Percentiles rank a stretch among this genome's conserved stretches.
Conservation (phyloP, 2,113 vertebrate genomes). For the Rissa tridactyla region DNA sequence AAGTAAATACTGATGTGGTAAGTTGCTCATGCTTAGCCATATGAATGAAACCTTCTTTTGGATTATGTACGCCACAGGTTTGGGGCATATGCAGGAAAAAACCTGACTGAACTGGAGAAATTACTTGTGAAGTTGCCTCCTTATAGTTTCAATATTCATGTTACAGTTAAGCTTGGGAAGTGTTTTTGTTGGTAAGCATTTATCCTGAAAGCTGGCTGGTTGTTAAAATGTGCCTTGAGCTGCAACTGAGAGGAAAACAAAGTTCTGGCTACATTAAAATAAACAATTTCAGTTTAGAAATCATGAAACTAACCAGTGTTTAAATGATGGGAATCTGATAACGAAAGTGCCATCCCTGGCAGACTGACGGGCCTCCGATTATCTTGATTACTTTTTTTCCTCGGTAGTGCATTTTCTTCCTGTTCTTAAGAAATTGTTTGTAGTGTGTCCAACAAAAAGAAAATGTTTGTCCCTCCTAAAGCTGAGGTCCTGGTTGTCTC, state of each 20-base stretch:
- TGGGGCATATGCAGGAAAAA: background rate
- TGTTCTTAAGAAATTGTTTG: background rate
- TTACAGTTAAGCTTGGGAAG: background rate
- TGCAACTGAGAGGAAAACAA: background rate
- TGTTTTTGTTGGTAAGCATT: constrained; percentile 23
- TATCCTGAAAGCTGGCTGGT: constrained; percentile 11
- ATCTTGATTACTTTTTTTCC: background rate
- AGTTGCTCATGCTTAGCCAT: background rate
- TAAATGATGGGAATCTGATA: background rate
- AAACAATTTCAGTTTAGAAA: background rate
- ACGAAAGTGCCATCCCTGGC: background rate
- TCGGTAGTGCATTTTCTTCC: background rate
- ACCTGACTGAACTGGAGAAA: background rate
- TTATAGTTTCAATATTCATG: constrained; percentile 15
- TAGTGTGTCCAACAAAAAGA: background rate
- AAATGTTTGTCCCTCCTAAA: background rate
- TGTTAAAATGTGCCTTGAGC: constrained; percentile 32
- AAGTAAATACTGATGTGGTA: background rate
- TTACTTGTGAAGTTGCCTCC: constrained; percentile 4
- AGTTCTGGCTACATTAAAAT: background rate
- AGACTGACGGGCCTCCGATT: accelerated
- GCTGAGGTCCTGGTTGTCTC: background rate
- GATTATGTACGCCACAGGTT: background rate
- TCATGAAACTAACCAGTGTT: background rate
- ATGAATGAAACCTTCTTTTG: constrained; percentile 4